A percentile compares a stretch with the other conserved stretches of the same genome.
Evolutionary conservation across 2,113 vertebrate genomes (phyloP).

Genomic region (Triplophysa rosa): DNA sequence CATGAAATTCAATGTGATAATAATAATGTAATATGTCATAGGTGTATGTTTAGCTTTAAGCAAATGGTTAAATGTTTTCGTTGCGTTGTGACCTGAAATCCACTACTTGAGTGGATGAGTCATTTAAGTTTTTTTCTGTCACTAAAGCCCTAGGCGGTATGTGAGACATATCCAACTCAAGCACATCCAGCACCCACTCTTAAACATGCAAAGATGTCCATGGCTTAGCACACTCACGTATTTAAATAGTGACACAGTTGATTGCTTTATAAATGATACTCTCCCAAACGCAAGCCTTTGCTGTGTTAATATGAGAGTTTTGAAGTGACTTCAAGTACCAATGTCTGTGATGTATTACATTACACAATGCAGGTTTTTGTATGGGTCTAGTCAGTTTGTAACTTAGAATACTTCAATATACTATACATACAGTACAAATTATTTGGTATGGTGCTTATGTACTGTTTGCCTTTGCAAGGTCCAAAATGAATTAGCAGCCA

Average conservation of each 20-base stretch:
- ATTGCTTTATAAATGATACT: background rate
- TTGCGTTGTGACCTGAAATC: background rate
- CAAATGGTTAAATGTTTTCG: conserved; percentile 18
- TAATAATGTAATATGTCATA: background rate
- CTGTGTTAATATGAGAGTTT: background rate
- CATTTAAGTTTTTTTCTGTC: conserved; percentile 37
- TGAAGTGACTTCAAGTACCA: no score
- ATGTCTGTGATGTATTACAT: no score
- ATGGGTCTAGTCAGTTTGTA: no score
- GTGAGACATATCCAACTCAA: conserved; percentile 41
- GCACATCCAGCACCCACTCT: conserved; percentile 2
- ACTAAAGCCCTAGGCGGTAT: conserved; percentile 24
- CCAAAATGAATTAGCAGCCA: no score
- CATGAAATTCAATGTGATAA: background rate
- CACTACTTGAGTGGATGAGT: conserved; percentile 38
- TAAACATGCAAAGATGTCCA: background rate
- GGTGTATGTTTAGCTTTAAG: background rate
- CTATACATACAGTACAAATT: no score
- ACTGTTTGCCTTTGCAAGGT: no score
- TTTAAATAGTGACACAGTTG: background rate
- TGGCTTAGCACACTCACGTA: background rate
- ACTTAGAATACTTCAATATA: no score
- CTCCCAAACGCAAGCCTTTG: background rate
- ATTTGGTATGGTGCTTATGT: no score
- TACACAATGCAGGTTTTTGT: no score